phyloP scores from a whole-genome alignment of 30 jellyfish, hydroid and myxozoan genomes.

The Turritopsis rubra region DNA sequence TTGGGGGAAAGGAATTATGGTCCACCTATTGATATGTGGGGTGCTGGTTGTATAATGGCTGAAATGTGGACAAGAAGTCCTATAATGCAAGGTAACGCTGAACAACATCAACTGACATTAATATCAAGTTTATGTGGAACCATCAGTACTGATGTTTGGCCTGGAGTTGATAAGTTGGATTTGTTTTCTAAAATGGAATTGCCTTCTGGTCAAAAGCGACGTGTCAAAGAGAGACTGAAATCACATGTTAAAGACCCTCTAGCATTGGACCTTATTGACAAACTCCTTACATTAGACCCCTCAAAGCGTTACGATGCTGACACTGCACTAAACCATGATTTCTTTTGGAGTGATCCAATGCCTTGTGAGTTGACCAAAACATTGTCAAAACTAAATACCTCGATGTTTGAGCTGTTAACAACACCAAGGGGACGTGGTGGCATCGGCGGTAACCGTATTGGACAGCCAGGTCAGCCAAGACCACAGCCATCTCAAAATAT shows the following conservation, averaged over 20 bases:
- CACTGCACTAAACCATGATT: conserved; percentile 95
- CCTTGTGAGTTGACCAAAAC: conserved; percentile 88
- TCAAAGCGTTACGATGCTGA: conserved; percentile 87
- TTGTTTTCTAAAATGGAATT: conserved; percentile 72
- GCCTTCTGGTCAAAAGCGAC: conserved; percentile 57
- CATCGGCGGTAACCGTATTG: conserved; percentile 44
- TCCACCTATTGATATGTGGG: conserved; percentile 98
- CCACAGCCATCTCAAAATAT: conserved; percentile 77
- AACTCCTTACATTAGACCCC: conserved; percentile 83
- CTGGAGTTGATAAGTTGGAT: conserved; percentile 82
- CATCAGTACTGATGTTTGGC: conserved; percentile 77
- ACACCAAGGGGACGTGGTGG: conserved; percentile 78
- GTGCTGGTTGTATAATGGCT: conserved; percentile 99
- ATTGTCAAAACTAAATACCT: conserved; percentile 67
- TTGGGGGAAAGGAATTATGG: conserved; percentile 96
- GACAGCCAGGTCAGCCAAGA: conserved; percentile 58
- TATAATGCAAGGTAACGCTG: conserved; percentile 96
- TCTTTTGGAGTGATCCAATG: conserved; percentile 99
- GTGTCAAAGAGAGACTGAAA: conserved; percentile 81
- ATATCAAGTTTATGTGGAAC: conserved; percentile 92
- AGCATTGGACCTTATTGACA: conserved; percentile 90
- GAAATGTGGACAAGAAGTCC: conserved; percentile 98
- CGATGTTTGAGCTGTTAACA: conserved; percentile 87
- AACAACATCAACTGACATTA: conserved; percentile 73
- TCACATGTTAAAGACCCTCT: conserved; percentile 66